phyloP scores from a whole-genome alignment of 1,140 invertebrate genomes.

The Vanessa tameamea region DNA sequence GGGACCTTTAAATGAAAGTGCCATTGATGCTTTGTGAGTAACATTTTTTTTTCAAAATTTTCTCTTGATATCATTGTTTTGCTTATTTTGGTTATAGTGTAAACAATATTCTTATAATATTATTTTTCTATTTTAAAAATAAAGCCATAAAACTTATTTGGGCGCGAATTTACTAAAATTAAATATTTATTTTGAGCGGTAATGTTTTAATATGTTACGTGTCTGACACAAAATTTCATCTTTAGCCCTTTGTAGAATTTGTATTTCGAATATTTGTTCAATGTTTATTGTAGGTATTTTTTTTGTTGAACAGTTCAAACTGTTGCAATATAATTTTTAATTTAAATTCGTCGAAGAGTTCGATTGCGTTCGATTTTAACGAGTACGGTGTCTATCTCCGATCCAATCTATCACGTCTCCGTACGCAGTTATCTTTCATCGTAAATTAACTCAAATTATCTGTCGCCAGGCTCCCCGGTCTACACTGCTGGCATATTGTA shows the following conservation, averaged over 20 bases:
- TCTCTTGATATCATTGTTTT: not conserved
- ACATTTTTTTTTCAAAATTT: not conserved
- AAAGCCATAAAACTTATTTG: too few relatives aligned
- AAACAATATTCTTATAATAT: too few relatives aligned
- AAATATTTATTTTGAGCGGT: too few relatives aligned
- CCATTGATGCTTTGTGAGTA: slow-evolving; percentile 10
- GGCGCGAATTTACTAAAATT: too few relatives aligned
- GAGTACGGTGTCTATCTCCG: slow-evolving; percentile 47
- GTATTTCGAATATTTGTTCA: too few relatives aligned
- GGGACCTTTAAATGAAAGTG: slow-evolving; percentile 1
- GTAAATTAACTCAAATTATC: slow-evolving; percentile 68
- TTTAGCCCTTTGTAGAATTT: too few relatives aligned
- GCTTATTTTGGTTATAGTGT: too few relatives aligned
- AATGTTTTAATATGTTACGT: too few relatives aligned
- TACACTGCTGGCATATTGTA: slow-evolving; percentile 40
- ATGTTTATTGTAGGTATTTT: not conserved
- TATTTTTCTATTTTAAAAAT: too few relatives aligned
- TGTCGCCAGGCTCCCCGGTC: slow-evolving; percentile 37
- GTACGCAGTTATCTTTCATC: slow-evolving; percentile 54
- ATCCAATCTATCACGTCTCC: slow-evolving; percentile 46
- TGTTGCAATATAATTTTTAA: slow-evolving; percentile 33
- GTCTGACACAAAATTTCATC: not conserved
- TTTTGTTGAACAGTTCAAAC: not conserved
- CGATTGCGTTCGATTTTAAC: slow-evolving; percentile 48
- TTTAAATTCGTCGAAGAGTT: slow-evolving; percentile 48